A percentile compares a stretch with the other conserved stretches of the same genome.
phyloP scores from a whole-genome alignment of 2,888 invertebrate genomes.

The Drosophila putrida region DNA sequence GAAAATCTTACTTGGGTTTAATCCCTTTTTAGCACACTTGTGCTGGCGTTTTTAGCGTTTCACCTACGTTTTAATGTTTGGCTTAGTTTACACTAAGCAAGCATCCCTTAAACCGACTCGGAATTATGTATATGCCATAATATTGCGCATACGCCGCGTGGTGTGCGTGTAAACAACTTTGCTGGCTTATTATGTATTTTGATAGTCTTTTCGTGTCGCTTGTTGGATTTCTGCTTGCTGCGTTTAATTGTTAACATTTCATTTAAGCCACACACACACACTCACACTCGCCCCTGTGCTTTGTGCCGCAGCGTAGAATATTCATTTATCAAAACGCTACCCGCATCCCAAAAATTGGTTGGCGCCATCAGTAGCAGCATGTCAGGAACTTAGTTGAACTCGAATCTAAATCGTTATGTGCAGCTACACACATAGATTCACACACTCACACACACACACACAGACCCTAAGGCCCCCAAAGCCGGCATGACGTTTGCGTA shows the following conservation, averaged over 20 bases:
- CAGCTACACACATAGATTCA: slow-evolving; percentile 32
- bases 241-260: slow-evolving; percentile 80
- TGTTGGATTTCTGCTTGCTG: slow-evolving; percentile 66
- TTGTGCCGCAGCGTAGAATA: slow-evolving; percentile 54
- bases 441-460: slow-evolving; percentile 11
- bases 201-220: slow-evolving; percentile 74
- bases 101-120: slow-evolving; percentile 48
- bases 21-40: slow-evolving; percentile 63
- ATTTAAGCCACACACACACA: slow-evolving; percentile 62
- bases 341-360: slow-evolving; percentile 68
- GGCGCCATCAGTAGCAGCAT: slow-evolving; percentile 74
- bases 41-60: slow-evolving; percentile 33
- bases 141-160: slow-evolving; percentile 71
- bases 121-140: slow-evolving; percentile 52
- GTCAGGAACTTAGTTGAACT: slow-evolving; percentile 71
- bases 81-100: slow-evolving; percentile 68
- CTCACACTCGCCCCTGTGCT: slow-evolving; percentile 22
- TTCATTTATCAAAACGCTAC: slow-evolving; percentile 78
- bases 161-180: slow-evolving; percentile 48
- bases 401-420: slow-evolving; percentile 75
- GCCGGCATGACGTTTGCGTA: slow-evolving; percentile 76
- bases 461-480: slow-evolving; percentile 32
- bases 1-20: slow-evolving; percentile 51
- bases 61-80: slow-evolving; percentile 55
- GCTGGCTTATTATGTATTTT: slow-evolving; percentile 57